These are phyloP conservation scores for Xestia rhomboidea DNA, from an alignment of 2,888 invertebrate genomes.

Conservation along the genomic window DNA sequence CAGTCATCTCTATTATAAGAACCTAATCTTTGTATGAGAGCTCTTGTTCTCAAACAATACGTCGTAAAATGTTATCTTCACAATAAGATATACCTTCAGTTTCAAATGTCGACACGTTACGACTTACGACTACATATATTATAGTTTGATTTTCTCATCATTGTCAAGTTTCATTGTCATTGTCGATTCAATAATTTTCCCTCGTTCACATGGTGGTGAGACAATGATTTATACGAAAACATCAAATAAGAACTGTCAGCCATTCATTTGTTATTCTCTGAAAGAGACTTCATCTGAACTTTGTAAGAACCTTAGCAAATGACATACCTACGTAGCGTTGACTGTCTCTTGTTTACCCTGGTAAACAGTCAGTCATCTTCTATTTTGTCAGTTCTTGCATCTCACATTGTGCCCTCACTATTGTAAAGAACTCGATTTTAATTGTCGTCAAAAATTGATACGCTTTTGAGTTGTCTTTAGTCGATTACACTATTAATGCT, in stretches of 20 bases:
- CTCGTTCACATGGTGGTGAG: constrained; percentile 5
- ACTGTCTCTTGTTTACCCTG: background rate
- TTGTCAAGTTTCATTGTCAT: constrained; percentile 49
- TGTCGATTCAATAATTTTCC: constrained; percentile 41
- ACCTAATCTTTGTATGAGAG: constrained; percentile 19
- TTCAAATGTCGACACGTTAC: constrained; percentile 27
- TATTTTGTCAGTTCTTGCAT: background rate
- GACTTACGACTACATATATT: constrained; percentile 27
- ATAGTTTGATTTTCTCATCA: constrained; percentile 40
- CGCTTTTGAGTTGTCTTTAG: background rate
- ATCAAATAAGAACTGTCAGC: constrained; percentile 31
- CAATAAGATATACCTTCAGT: constrained; percentile 16
- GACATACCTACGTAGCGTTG: background rate
- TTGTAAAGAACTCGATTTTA: background rate
- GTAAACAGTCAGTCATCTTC: background rate
- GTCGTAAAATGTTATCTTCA: constrained; percentile 41
- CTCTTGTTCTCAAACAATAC: constrained; percentile 37
- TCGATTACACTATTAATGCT: too few species aligned
- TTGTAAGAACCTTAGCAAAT: background rate
- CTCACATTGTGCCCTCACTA: background rate
- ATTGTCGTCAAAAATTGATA: background rate
- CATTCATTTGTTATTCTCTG: constrained; percentile 19
- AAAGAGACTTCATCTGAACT: constrained; percentile 4
- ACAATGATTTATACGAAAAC: constrained; percentile 42
- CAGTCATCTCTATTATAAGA: background rate